Evolutionary conservation across 2,888 invertebrate species (phyloP).

Genomic region (Odontomyia ornata): DNA sequence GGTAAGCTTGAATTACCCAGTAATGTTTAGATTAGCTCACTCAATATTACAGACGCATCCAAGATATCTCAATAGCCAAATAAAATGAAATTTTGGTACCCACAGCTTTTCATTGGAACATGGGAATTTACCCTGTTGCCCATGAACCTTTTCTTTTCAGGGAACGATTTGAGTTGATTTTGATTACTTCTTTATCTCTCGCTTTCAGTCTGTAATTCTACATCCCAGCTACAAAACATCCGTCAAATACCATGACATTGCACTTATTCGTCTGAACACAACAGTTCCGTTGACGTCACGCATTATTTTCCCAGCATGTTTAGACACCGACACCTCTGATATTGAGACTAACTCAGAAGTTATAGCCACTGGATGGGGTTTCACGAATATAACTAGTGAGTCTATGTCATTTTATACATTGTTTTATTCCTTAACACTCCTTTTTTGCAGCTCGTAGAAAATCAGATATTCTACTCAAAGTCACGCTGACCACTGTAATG

Average conservation of each 20-base stretch:
- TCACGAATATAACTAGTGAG: slow-evolving; percentile 39
- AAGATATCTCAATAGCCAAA: no score
- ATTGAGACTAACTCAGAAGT: slow-evolving; percentile 43
- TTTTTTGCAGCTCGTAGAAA: slow-evolving; percentile 49
- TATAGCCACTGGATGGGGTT: slow-evolving; percentile 55
- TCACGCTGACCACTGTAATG: slow-evolving; percentile 52
- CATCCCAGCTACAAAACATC: slow-evolving; percentile 48
- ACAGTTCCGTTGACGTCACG: slow-evolving; percentile 43
- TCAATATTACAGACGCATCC: no score
- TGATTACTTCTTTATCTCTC: not conserved
- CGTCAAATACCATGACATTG: slow-evolving; percentile 54
- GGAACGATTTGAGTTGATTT: no score
- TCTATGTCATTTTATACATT: slow-evolving; percentile 34
- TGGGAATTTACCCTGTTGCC: no score
- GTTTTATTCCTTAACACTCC: slow-evolving; percentile 43
- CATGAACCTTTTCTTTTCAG: no score
- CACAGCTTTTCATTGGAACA: no score
- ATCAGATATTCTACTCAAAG: slow-evolving; percentile 51
- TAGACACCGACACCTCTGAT: slow-evolving; percentile 50
- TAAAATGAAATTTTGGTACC: no score
- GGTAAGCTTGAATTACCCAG: no score
- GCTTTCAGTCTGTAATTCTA: slow-evolving; percentile 46
- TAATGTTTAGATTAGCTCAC: not conserved
- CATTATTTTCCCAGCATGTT: slow-evolving; percentile 53
- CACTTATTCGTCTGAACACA: slow-evolving; percentile 51